Base-by-base conservation (phyloP, 1,140 invertebrate genomes). In the Atta texana region DNA sequence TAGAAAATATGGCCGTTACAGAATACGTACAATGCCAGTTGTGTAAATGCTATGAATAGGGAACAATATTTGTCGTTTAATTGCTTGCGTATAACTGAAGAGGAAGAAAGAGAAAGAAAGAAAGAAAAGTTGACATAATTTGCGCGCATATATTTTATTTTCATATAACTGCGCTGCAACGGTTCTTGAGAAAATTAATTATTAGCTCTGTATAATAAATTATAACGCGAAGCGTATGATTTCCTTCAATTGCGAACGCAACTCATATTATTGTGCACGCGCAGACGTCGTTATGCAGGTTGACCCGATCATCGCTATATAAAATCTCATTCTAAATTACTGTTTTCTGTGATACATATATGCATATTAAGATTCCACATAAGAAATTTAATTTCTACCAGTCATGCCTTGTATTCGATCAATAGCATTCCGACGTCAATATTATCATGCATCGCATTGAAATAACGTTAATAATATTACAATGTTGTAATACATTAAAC, bases 331-430 rank as follows among this genome's bases (percentile, higher is more conserved):
- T 80, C 12, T 44, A 44, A 63, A 39, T n/a, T 18, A 8, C 39
- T 68, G 44, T 7, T 51, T 66, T 51, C 18, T 80, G 31, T 64
- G 14, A 14, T 53, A 39, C 28, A 69, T 68, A 21, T 39, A 69
- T 16, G 24, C 21, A n/a, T 64, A 78, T 69, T 69, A 69, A 55
- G 64, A 80, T 55, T 16, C 21, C 64, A 39, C 5, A 69, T 34
- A 69, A 53, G 64, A 69, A 55, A 69, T 69, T 80, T 80, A 69
- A 80, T 80, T 71, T 55, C 21, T 34, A 31, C 31, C 21, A 55
- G 77, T 69, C 77, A 80, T 80, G 49, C 77, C 16, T 53, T n/a
- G 77, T 24, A 10, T n/a, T 39, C 77, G 64, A 31, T 80, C 31
- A 80, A 53, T 80, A 55, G 63, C 66, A 68, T 51, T 69, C 14